phyloP scores from a whole-genome alignment of 2,888 invertebrate species.

The Rhagium mordax region DNA sequence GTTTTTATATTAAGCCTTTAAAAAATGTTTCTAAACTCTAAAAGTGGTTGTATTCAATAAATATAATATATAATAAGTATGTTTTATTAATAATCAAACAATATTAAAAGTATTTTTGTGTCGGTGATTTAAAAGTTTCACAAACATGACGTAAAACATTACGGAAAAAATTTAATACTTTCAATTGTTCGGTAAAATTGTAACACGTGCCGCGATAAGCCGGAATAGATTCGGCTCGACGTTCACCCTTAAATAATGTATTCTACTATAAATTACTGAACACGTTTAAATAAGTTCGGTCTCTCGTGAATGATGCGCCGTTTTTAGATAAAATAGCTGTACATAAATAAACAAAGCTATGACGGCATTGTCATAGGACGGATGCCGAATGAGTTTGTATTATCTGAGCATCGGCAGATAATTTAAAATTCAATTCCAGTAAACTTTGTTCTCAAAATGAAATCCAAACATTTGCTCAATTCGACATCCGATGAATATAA shows the following conservation, averaged over 20 bases:
- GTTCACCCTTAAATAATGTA: background rate
- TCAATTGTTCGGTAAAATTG: background rate
- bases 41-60: too few relatives aligned
- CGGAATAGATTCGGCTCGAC: background rate
- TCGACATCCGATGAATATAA: conserved; percentile 53
- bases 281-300: conserved; percentile 7
- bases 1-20: too few relatives aligned
- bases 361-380: conserved; percentile 30
- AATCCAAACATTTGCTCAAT: conserved; percentile 57
- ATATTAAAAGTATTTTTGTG: background rate
- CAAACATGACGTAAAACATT: background rate
- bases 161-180: background rate
- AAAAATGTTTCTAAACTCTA: too few relatives aligned
- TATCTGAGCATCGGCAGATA: conserved; percentile 43
- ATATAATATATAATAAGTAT: too few relatives aligned
- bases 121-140: background rate
- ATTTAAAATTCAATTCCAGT: conserved; percentile 57
- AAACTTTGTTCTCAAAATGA: conserved; percentile 53
- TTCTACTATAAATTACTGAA: conserved; percentile 20
- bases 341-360: conserved; percentile 38
- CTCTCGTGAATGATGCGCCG: conserved; percentile 3
- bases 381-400: conserved; percentile 34
- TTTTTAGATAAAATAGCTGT: conserved; percentile 19
- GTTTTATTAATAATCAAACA: background rate
- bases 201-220: background rate